Evolutionary conservation across 2,797 vertebrate genomes (phyloP).

Genomic region (Urosaurus nigricauda): DNA sequence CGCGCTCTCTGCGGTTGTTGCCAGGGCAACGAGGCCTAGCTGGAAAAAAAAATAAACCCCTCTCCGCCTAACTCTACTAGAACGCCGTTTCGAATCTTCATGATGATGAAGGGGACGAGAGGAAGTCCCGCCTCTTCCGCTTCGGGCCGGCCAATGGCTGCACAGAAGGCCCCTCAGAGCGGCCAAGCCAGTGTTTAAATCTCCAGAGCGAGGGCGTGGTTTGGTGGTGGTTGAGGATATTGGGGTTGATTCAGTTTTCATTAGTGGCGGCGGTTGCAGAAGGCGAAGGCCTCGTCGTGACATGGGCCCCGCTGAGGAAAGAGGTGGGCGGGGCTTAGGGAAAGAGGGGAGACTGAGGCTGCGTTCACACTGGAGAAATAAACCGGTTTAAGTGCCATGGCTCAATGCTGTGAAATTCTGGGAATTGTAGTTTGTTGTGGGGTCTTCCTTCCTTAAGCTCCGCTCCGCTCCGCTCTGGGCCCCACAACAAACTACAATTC

Average conservation of each 20-base stretch:
- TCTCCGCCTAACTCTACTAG: too few relatives aligned
- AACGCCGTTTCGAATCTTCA: not conserved
- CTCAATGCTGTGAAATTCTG: too few relatives aligned
- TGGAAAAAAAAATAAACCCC: not conserved
- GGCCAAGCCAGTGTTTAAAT: conserved; percentile 40
- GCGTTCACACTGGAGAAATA: too few relatives aligned
- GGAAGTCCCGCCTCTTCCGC: conserved; percentile 47
- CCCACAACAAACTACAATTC: too few relatives aligned
- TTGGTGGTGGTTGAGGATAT: too few relatives aligned
- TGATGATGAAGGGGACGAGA: not conserved
- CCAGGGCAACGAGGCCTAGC: not conserved
- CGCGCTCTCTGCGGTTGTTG: not conserved
- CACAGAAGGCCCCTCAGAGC: not conserved
- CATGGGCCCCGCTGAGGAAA: conserved; percentile 53
- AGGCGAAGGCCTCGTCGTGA: not conserved
- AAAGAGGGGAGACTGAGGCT: too few relatives aligned
- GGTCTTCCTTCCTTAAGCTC: too few relatives aligned
- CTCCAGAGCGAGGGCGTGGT: not conserved
- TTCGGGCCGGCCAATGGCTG: not conserved
- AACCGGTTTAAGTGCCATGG: too few relatives aligned
- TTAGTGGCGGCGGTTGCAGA: not conserved
- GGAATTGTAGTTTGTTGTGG: too few relatives aligned
- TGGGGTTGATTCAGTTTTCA: not conserved
- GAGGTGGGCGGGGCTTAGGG: conserved; percentile 50
- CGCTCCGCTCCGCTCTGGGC: too few relatives aligned